Conservation (phyloP, 2,888 invertebrate species). For the Drosophila paranaensis region DNA sequence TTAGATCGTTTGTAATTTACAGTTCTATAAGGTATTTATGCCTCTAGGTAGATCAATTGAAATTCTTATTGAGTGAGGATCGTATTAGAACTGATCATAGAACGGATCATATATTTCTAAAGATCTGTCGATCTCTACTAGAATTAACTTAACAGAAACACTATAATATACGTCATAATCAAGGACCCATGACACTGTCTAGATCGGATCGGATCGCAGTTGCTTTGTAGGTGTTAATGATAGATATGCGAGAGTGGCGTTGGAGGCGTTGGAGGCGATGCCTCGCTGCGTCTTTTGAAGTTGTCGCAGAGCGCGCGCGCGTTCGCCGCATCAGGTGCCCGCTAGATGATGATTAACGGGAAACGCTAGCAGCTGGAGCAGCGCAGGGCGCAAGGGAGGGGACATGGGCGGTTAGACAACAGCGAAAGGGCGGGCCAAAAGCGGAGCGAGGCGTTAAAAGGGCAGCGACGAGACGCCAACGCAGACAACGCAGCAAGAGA, state of each 20-base stretch:
- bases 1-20: too few relatives aligned
- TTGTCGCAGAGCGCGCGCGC: slow-evolving; percentile 23
- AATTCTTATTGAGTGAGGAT: too few relatives aligned
- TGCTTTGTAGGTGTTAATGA: slow-evolving; percentile 43
- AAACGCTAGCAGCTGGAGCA: slow-evolving; percentile 13
- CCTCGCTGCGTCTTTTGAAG: slow-evolving; percentile 48
- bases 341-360: slow-evolving; percentile 38
- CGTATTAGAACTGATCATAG: too few relatives aligned
- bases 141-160: not conserved
- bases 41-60: not conserved
- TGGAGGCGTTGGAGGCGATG: slow-evolving; percentile 8
- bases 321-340: slow-evolving; percentile 49
- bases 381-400: not conserved
- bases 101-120: too few relatives aligned
- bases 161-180: not conserved
- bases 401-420: not conserved
- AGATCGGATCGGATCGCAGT: slow-evolving; percentile 21
- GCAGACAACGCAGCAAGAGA: slow-evolving; percentile 55
- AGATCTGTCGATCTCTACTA: not conserved
- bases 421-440: slow-evolving; percentile 18
- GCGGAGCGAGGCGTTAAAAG: slow-evolving; percentile 58
- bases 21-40: not conserved
- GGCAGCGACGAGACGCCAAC: slow-evolving; percentile 66
- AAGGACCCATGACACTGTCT: not conserved
- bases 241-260: slow-evolving; percentile 22